Base-by-base conservation (phyloP, 2,113 vertebrate genomes). In the Oncorhynchus gorbuscha region DNA sequence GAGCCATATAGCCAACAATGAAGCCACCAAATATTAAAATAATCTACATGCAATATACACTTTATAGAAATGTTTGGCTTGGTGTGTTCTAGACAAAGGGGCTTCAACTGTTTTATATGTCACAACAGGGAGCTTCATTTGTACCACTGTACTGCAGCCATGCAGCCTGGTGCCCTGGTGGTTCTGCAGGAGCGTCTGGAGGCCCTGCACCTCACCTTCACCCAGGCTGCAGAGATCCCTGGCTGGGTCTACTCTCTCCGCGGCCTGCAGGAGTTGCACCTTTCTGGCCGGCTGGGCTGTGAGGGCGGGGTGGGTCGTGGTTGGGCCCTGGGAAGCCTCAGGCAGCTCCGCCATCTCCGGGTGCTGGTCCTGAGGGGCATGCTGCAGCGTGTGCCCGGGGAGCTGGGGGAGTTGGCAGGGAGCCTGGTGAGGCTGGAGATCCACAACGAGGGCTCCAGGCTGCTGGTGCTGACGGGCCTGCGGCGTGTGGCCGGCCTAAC, bases 41-140 rank as follows among this genome's bases (percentile, higher is more conserved):
- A 16, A 24, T 64, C 11, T 26, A 26, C 61, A 64, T 64, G 61
- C 61, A 22, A 22, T n/a, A 26, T 22, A 22, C 61, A 64, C 16
- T n/a, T n/a, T 24, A 64, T 16, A 64, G 22, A 22, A 64, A 2
- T 22, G 20, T n/a, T 13, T n/a, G 9, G 61, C 1, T n/a, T 64
- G 24, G 16, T 64, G 61, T 62, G n/a, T 62, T 62, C n/a, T 62
- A n/a, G 3, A 7, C n/a, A 62, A 62, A 62, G n/a, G 8, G 6
- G n/a, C 26, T 55, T 35, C 14, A 32, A 20, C 73, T 69, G n/a
- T 18, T 67, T 26, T 12, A 5, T 26, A 3, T 75, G 28, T 35
- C 49, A 14, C 72, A 75, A 84, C 81, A 93, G 92, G 64, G 93
- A 95, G 86, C 87, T 95, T 66, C 93, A 95, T 58, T 89, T 94